Conservation (phyloP, 2,113 vertebrate species). For the Albula goreensis region DNA sequence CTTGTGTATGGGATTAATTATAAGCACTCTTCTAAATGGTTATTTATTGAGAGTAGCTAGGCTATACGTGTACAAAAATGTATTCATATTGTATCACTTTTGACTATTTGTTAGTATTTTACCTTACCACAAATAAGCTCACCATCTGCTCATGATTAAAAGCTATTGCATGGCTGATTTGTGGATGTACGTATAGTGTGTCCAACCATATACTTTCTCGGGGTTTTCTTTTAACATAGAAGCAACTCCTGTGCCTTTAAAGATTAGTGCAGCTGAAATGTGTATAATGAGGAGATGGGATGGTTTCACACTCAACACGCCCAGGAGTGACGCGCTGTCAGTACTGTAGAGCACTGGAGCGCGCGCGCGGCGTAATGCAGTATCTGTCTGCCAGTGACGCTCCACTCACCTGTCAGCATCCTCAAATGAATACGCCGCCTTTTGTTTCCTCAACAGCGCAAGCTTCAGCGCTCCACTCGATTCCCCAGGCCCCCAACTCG, state of each 20-base stretch:
- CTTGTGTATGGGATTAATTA: not conserved
- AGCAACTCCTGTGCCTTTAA: not conserved
- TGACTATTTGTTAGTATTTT: not conserved
- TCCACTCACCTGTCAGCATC: slow-evolving; percentile 68
- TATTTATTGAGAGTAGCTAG: too few species aligned
- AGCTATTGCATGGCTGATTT: not conserved
- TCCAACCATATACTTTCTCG: not conserved
- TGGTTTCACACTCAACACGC: not conserved
- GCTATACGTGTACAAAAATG: not conserved
- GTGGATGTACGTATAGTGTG: not conserved
- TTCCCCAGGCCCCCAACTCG: not conserved
- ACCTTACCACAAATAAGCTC: not conserved
- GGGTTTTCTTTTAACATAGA: not conserved
- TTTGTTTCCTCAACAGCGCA: slow-evolving; percentile 42
- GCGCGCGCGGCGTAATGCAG: not conserved
- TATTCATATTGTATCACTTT: not conserved
- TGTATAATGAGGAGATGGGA: slow-evolving; percentile 7
- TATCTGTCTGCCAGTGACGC: slow-evolving; percentile 41
- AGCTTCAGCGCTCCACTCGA: not conserved
- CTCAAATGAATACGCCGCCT: slow-evolving; percentile 57
- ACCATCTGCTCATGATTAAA: not conserved
- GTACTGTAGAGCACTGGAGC: not conserved
- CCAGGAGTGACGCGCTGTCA: slow-evolving; percentile 1
- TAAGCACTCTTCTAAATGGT: not conserved
- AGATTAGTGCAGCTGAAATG: not conserved